Conservation (phyloP, 2,797 vertebrate species). For the Neosilurus mollespiculum region DNA sequence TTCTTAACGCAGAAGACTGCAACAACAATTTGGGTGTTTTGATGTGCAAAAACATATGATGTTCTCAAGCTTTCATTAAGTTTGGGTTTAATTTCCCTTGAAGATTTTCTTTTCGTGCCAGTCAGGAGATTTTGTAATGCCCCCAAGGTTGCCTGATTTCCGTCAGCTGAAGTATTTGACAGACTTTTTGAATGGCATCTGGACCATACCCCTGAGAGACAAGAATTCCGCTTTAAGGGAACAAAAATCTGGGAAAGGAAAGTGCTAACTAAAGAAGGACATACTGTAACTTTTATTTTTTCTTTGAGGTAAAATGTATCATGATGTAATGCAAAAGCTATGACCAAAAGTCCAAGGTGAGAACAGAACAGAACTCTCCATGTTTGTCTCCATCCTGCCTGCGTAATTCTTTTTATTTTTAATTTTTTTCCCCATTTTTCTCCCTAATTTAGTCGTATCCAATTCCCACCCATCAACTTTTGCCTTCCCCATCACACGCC, state of each 20-base stretch:
- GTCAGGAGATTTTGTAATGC: too few species aligned
- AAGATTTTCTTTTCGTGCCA: too few species aligned
- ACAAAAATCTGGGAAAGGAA: neutral
- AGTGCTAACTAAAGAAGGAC: neutral
- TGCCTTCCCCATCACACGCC: too few species aligned
- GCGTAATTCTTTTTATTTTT: neutral
- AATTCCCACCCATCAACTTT: too few species aligned
- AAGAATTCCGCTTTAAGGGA: neutral
- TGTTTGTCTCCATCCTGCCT: too few species aligned
- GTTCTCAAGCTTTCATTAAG: too few species aligned
- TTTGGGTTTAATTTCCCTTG: too few species aligned
- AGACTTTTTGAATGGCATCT: neutral
- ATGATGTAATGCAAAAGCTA: neutral
- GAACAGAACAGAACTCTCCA: neutral
- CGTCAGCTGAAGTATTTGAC: neutral
- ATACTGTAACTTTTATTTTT: neutral
- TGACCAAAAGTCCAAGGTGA: neutral
- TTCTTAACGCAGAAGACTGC: too few species aligned
- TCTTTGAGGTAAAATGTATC: neutral
- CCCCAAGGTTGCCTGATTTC: neutral
- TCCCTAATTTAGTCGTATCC: too few species aligned
- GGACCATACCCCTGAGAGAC: neutral
- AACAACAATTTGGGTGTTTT: too few species aligned
- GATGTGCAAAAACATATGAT: too few species aligned
- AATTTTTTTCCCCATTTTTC: too few species aligned